Evolutionary conservation across 2,888 invertebrate species (phyloP), one percentile per base, ranked within the genome.

Genomic region (Allolobophora icterica): DNA sequence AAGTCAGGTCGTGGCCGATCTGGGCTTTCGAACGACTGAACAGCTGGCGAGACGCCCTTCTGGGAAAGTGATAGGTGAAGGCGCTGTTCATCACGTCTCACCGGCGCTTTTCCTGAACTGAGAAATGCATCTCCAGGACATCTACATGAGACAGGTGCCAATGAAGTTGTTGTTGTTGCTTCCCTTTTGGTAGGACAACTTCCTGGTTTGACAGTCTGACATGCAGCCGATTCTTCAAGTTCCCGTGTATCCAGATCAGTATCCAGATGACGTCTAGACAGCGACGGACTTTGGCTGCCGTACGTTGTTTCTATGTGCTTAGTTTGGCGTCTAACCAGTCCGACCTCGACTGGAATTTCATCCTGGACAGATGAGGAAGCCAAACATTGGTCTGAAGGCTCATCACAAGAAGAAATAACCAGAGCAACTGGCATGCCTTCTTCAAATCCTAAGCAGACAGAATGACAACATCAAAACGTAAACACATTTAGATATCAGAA

Each of bases 371-470:
- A 52, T 3, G 52, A 52, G 52, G 52, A 52, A 52, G 71, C 71
- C 71, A 71, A n/a, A n/a, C 71, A n/a, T 71, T 71, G n/a, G 71
- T 71, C 71, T 71, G 71, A 71, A 30, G 71, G 8, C 71, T 71
- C 87, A 87, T 87, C 87, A 34, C 38, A 34, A 87, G 87, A 87
- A 24, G 34, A 87, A 19, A 87, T 35, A 87, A 87, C 87, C 4
- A 87, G 35, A 87, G 87, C 35, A 35, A 38, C 87, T 24, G 38
- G 87, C 87, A 87, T n/a, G 87, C 87, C 87, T 38, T 87, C 87
- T 87, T 87, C 87, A 87, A 87, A 87, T 34, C 87, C 87, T 87
- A 87, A 87, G 34, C n/a, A 35, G 38, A 87, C 87, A 87, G 87
- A 87, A 35, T 35, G 30, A 71, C 71, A 71, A 87, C 35, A 87